Percentiles rank a stretch among this genome's conserved stretches.
These are phyloP conservation scores for Coryphaenoides rupestris DNA, from an alignment of 2,113 vertebrate genomes.

Conservation along the genomic window DNA sequence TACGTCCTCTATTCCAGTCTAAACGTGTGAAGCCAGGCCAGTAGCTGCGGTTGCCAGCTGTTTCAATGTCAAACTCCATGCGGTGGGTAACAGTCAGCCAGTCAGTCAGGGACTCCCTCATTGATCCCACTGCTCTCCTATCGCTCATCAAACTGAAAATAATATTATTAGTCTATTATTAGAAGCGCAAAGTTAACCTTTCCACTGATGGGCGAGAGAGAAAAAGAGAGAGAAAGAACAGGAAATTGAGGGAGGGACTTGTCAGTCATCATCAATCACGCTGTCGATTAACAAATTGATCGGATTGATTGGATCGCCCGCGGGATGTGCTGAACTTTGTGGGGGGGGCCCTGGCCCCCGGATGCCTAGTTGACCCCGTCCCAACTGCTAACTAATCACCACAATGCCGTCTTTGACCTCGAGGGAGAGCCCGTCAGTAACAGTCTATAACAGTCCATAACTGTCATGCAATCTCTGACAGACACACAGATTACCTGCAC, in stretches of 20 bases:
- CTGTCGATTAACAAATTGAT: slow-evolving; percentile 20
- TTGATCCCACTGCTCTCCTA: not conserved
- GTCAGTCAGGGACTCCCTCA: no score
- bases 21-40: no score
- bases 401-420: not conserved
- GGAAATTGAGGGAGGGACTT: not conserved
- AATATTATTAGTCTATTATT: not conserved
- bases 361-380: not conserved
- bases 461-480: no score
- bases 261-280: slow-evolving; percentile 1
- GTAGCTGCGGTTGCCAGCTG: no score
- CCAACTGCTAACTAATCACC: not conserved
- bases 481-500: no score
- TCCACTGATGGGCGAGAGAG: not conserved
- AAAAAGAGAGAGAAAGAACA: not conserved
- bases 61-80: no score
- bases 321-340: not conserved
- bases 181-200: not conserved
- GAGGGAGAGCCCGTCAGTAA: not conserved
- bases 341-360: no score
- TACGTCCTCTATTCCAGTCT: no score
- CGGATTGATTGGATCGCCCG: not conserved
- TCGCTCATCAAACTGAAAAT: not conserved
- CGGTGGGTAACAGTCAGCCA: no score
- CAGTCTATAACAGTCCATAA: no score